Evolutionary conservation across 2,888 invertebrate genomes (phyloP).

Genomic region (Prosapia bicincta): DNA sequence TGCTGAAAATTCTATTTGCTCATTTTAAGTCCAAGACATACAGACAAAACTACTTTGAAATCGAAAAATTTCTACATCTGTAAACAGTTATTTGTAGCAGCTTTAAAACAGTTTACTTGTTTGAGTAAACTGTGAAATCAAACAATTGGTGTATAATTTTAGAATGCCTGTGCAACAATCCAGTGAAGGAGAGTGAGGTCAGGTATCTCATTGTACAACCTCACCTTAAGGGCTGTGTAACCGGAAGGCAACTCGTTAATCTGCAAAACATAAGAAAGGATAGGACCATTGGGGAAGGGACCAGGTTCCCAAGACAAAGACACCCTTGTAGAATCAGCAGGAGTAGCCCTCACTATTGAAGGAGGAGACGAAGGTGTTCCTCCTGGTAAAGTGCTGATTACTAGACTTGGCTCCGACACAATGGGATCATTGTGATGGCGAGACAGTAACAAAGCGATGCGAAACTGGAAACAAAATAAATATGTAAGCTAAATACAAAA

Average conservation of each 20-base stretch:
- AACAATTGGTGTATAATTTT: too few relatives aligned
- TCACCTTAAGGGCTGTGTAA: constrained; percentile 63
- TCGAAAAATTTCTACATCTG: too few relatives aligned
- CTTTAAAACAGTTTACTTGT: too few relatives aligned
- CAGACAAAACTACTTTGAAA: too few relatives aligned
- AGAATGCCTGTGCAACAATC: too few relatives aligned
- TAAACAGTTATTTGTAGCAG: too few relatives aligned
- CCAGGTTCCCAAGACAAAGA: constrained; percentile 89
- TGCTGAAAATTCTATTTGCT: too few relatives aligned
- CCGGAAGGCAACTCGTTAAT: constrained; percentile 59
- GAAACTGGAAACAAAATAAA: constrained; percentile 65
- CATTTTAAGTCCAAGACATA: too few relatives aligned
- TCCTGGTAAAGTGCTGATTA: constrained; percentile 68
- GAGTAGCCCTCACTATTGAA: constrained; percentile 67
- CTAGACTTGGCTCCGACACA: constrained; percentile 70
- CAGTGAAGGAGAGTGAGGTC: too few relatives aligned
- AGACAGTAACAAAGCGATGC: constrained; percentile 76
- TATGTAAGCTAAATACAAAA: too few relatives aligned
- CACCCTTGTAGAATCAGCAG: constrained; percentile 77
- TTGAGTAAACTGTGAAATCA: too few relatives aligned
- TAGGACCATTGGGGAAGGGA: constrained; percentile 80
- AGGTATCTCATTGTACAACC: constrained; percentile 41
- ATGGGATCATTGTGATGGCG: constrained; percentile 64
- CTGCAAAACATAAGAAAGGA: constrained; percentile 79
- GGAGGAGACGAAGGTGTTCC: constrained; percentile 77